Conservation (phyloP, 2,888 invertebrate species). For the Eupithecia insigniata region DNA sequence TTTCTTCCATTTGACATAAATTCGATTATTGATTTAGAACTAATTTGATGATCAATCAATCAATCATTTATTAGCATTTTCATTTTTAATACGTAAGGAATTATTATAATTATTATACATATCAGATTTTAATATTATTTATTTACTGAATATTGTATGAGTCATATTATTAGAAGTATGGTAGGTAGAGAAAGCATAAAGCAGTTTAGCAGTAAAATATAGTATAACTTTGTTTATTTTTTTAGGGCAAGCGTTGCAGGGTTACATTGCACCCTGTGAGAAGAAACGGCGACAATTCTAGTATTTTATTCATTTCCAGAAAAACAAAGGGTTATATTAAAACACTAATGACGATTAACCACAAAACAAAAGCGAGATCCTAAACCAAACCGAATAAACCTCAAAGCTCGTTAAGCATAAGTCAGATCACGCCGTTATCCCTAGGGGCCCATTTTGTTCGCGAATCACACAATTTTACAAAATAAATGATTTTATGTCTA, state of each 20-base stretch:
- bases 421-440: background rate
- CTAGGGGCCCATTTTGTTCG: constrained; percentile 7
- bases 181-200: no score
- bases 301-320: background rate
- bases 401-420: constrained; percentile 9
- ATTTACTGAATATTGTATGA: no score
- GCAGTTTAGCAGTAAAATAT: no score
- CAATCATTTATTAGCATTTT: background rate
- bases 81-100: no score
- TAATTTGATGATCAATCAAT: background rate
- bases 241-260: background rate
- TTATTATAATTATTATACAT: no score
- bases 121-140: no score
- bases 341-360: constrained; percentile 5
- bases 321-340: background rate
- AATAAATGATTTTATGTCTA: constrained; percentile 24
- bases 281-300: background rate
- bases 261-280: background rate
- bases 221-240: no score
- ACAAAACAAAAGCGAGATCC: constrained; percentile 6
- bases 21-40: no score
- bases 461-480: constrained; percentile 32
- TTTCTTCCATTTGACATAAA: no score
- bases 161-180: no score
- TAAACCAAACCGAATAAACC: constrained; percentile 6